Conservation (phyloP, 2,888 invertebrate species). For the Margaritifera margaritifera region DNA sequence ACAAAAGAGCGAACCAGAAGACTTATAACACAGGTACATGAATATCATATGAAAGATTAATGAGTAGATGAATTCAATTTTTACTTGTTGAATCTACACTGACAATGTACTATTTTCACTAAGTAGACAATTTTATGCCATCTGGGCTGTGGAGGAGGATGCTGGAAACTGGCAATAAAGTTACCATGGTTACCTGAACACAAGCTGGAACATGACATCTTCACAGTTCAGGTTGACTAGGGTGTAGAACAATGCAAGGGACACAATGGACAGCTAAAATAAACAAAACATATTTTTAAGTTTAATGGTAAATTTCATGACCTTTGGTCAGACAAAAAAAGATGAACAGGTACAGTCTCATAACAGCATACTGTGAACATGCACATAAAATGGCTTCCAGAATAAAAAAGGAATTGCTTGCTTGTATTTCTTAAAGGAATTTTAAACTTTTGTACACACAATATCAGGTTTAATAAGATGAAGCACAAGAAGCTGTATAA, state of each 20-base stretch:
- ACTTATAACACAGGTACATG: not conserved
- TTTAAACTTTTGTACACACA: no score
- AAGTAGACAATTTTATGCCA: no score
- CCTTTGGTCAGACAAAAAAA: not conserved
- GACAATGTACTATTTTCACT: no score
- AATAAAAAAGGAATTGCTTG: no score
- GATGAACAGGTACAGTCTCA: not conserved
- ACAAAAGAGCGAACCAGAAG: not conserved
- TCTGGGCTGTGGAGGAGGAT: no score
- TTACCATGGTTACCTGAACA: slow-evolving; percentile 76
- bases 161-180: not conserved
- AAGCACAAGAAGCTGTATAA: no score
- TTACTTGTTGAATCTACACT: slow-evolving; percentile 1
- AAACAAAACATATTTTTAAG: not conserved
- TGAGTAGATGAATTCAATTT: not conserved
- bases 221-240: slow-evolving; percentile 94
- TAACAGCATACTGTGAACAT: not conserved
- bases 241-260: slow-evolving; percentile 91
- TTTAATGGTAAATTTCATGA: not conserved
- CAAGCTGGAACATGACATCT: slow-evolving; percentile 93
- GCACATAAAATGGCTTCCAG: no score
- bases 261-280: slow-evolving; percentile 82
- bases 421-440: no score
- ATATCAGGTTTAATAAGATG: no score
- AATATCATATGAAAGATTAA: not conserved